Base-by-base conservation (phyloP, 1,140 invertebrate genomes). In the Drosophila auraria region DNA sequence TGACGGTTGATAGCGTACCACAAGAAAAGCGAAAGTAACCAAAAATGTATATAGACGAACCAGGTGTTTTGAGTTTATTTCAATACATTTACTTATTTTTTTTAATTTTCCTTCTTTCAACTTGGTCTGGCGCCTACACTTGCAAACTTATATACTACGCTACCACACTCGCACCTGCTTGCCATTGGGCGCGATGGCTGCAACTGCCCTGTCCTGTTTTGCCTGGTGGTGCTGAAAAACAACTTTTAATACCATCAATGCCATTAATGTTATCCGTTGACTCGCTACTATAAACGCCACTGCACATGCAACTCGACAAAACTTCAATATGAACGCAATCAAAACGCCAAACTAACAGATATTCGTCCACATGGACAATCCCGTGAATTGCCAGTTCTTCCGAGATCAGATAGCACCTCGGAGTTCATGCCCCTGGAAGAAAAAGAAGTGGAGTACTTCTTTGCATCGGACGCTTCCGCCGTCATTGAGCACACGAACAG, bases 401-500 rank as follows among this genome's bases (percentile, higher is more conserved):
- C 96, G 3, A 95, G 97, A 38, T 95, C 95, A 53, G 96, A 97
- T 38, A 97, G 96, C 64, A 98, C 97, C 45, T 96, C 97, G 20
- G 97, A 98, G 90, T 98, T 99, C 92, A 95, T 97, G 92, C 97
- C 98, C 1, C 94, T 97, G 50, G 97, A 98, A 84, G 96, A 98
- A 80, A 97, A 97, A 91, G 97, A 98, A 94, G 98, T 99, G 27
- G 99, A 99, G 94, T 99, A 99, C 93, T 99, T 99, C 94, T 99
- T 99, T 94, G 99, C 99, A 25, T 99, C 98, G 4, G 99, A 99
- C 95, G 99, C 99, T 45, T 99, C 98, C 80, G 98, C 99, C 59
- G 97, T 99, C 63, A 99, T 99, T 93, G 99, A 99, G 91, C 99
- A 99, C 93, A 99, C 99, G 1, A 99, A 99, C 93, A 96, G 98